A percentile compares a stretch with the other conserved stretches of the same genome.
These are phyloP conservation scores for Anorthoa munda DNA, from an alignment of 2,888 invertebrate genomes.

Conservation along the genomic window DNA sequence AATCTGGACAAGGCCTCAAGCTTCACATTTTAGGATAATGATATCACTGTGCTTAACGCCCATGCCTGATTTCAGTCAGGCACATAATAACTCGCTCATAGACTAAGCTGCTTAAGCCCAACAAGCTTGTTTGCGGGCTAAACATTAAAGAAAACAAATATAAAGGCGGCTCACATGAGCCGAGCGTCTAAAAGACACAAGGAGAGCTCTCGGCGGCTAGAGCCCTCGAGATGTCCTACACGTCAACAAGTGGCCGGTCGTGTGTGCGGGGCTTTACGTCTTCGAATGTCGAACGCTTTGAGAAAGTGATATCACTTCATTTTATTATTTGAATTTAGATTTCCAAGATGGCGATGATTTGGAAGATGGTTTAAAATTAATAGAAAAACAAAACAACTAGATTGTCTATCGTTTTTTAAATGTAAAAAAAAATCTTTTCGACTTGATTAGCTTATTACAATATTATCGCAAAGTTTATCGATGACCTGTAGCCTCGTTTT, in stretches of 20 bases:
- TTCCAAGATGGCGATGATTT: conserved; percentile 13
- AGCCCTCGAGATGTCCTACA: conserved; percentile 81
- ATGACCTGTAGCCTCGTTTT: conserved; percentile 51
- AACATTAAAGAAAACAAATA: conserved; percentile 59
- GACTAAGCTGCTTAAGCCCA: conserved; percentile 9
- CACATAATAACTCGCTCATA: neutral
- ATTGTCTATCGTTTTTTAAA: neutral
- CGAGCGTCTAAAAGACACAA: conserved; percentile 80
- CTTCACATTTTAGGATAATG: neutral
- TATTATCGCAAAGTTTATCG: conserved; percentile 53
- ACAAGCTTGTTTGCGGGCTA: conserved; percentile 30
- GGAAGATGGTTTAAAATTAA: neutral
- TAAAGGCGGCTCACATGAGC: conserved; percentile 52
- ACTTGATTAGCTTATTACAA: conserved; percentile 35
- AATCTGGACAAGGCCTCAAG: neutral
- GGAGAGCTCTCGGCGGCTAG: conserved; percentile 82
- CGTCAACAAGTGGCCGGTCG: conserved; percentile 87
- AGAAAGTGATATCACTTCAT: conserved; percentile 22
- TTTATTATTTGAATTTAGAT: conserved; percentile 22
- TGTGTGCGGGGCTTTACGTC: conserved; percentile 69
- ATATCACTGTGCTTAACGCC: neutral
- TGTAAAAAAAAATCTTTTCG: conserved; percentile 33
- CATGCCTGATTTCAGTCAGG: neutral
- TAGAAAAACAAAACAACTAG: neutral
- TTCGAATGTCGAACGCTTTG: conserved; percentile 60